phyloP scores from a whole-genome alignment of 2,888 invertebrate genomes.

The Ceratothoa steindachneri region DNA sequence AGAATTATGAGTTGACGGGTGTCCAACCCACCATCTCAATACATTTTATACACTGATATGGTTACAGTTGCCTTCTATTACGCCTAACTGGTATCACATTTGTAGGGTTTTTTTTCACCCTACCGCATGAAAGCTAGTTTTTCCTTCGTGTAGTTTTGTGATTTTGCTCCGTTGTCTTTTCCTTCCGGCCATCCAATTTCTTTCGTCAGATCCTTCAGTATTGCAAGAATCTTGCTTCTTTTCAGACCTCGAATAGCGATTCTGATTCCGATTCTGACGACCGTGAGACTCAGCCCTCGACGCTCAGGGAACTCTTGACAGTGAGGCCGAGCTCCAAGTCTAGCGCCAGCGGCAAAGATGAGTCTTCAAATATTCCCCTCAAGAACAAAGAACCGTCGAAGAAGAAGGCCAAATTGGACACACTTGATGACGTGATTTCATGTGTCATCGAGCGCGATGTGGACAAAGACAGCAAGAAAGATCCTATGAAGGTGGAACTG shows the following conservation, averaged over 20 bases:
- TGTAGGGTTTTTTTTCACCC: no score
- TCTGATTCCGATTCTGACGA: constrained; percentile 42
- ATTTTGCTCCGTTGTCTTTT: no score
- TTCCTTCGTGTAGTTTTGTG: no score
- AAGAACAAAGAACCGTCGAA: constrained; percentile 47
- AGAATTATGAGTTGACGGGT: no score
- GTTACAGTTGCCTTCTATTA: no score
- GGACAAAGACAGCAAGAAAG: constrained; percentile 57
- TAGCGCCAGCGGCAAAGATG: constrained; percentile 51
- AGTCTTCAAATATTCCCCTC: constrained; percentile 5
- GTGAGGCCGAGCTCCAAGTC: constrained; percentile 51
- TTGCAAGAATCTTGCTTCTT: no score
- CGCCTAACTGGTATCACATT: no score
- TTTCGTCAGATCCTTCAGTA: no score
- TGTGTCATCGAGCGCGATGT: constrained; percentile 68
- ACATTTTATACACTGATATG: no score
- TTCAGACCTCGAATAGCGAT: constrained; percentile 47
- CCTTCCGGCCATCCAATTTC: no score
- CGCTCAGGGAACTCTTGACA: constrained; percentile 39
- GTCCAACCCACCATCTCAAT: no score
- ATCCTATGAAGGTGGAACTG: constrained; percentile 57
- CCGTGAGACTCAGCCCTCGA: constrained; percentile 42
- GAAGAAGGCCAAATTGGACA: constrained; percentile 66
- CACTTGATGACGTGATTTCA: constrained; percentile 72
- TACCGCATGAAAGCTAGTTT: no score